phyloP scores from a whole-genome alignment of 2,113 vertebrate species.

The Craseonycteris thonglongyai region DNA sequence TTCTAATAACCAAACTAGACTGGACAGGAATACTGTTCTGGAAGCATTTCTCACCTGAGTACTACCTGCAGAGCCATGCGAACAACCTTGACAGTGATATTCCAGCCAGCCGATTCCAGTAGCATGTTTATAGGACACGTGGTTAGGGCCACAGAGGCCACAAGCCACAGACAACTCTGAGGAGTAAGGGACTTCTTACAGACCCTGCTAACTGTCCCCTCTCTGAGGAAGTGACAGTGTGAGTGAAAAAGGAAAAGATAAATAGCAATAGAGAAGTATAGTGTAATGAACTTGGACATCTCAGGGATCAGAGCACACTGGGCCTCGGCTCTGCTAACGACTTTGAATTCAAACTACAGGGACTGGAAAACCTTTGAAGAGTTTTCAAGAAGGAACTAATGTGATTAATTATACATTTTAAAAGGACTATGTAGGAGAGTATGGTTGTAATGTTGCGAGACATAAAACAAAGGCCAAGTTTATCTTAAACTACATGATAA shows the following conservation, averaged over 20 bases:
- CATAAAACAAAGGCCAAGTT: neutral
- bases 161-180: too few species aligned
- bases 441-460: neutral
- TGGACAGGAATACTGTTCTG: neutral
- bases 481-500: neutral
- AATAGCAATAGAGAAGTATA: neutral
- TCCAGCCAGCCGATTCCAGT: rapidly evolving
- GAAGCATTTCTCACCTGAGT: neutral
- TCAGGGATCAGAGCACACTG: neutral
- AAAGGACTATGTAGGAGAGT: neutral
- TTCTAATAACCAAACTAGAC: neutral
- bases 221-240: neutral
- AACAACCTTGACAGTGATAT: neutral
- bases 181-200: neutral
- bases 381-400: neutral
- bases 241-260: neutral
- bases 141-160: neutral
- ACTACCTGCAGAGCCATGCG: neutral
- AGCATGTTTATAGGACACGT: neutral
- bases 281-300: neutral
- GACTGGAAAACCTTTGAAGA: neutral
- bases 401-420: neutral
- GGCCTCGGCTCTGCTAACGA: neutral
- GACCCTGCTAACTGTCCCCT: neutral
- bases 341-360: neutral